phyloP scores from a whole-genome alignment of 2,888 invertebrate genomes.

The Hypena proboscidalis region DNA sequence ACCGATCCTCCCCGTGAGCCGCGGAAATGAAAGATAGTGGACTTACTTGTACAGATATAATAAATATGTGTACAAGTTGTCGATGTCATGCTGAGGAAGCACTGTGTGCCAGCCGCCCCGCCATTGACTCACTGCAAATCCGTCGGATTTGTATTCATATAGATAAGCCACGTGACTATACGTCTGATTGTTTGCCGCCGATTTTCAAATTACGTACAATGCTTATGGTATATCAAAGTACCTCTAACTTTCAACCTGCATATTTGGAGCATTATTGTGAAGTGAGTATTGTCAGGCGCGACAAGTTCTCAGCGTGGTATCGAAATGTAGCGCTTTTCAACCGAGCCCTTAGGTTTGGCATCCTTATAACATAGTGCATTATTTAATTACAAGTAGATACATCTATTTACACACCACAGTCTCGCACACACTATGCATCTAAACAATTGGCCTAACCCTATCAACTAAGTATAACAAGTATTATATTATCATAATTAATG shows the following conservation, averaged over 20 bases:
- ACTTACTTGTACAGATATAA: slow-evolving; percentile 64
- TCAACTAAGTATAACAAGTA: slow-evolving; percentile 59
- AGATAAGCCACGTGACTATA: too few species aligned
- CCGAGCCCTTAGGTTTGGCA: slow-evolving; percentile 25
- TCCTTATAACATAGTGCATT: background rate
- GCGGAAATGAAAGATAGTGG: slow-evolving; percentile 48
- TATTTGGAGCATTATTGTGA: background rate
- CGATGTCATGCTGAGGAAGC: slow-evolving; percentile 46
- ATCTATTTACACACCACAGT: slow-evolving; percentile 50
- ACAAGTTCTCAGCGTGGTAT: slow-evolving; percentile 30
- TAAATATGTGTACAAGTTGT: slow-evolving; percentile 42
- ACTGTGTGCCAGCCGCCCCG: background rate
- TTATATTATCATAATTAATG: slow-evolving; percentile 28
- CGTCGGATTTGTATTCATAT: too few species aligned
- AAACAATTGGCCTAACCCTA: slow-evolving; percentile 51
- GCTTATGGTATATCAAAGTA: background rate
- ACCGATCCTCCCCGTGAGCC: slow-evolving; percentile 63
- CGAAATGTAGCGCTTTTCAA: slow-evolving; percentile 16
- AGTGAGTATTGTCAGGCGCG: slow-evolving; percentile 6
- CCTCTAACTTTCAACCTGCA: too few species aligned
- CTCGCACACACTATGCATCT: slow-evolving; percentile 37
- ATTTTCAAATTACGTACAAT: too few species aligned
- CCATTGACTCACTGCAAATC: background rate
- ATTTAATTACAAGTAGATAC: slow-evolving; percentile 45
- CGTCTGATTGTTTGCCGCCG: too few species aligned